Base-by-base conservation (phyloP, 2,888 invertebrate species). In the Hydrotaea cyrtoneurina region DNA sequence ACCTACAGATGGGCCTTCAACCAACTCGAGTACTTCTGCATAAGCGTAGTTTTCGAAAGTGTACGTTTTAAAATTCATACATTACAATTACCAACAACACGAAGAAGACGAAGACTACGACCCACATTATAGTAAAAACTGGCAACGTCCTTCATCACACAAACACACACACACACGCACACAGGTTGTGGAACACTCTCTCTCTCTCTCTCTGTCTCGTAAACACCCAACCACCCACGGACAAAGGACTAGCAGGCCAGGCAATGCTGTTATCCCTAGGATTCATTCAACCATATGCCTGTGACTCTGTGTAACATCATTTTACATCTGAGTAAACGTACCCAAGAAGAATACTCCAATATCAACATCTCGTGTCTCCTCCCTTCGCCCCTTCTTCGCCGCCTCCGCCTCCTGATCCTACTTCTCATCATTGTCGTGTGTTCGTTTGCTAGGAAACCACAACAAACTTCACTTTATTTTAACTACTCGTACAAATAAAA, bases 201-300 rank as follows among this genome's bases (percentile, higher is more conserved):
- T n/a, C n/a, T n/a, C n/a, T n/a, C n/a, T n/a, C n/a, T n/a, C n/a
- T n/a, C n/a, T n/a, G n/a, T n/a, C n/a, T n/a, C n/a, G n/a, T n/a
- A n/a, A n/a, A n/a, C n/a, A n/a, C n/a, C n/a, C n/a, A 73, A 66
- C 69, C 74, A 82, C 23, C 26, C 31, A 50, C 59, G 36, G 57
- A 17, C 53, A 36, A 73, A 76, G 50, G 50, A 50, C 50, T n/a
- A n/a, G 1, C 15, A n/a, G 66, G 62, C 59, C 71, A 69, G 19
- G 19, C 66, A 5, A 43, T 19, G 23, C 74, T 78, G 69, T 69
- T 69, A 74, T 75, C 75, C 64, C 55, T 53, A 59, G 78, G 71
- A 81, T 82, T 82, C 50, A 85, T 57, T 80, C 79, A 80, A 74
- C 69, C 82, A 79, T 85, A 82, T 79, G 82, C 76, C 76, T 50